Base-by-base conservation (phyloP, 1,140 invertebrate species). In the Amyelois transitella region DNA sequence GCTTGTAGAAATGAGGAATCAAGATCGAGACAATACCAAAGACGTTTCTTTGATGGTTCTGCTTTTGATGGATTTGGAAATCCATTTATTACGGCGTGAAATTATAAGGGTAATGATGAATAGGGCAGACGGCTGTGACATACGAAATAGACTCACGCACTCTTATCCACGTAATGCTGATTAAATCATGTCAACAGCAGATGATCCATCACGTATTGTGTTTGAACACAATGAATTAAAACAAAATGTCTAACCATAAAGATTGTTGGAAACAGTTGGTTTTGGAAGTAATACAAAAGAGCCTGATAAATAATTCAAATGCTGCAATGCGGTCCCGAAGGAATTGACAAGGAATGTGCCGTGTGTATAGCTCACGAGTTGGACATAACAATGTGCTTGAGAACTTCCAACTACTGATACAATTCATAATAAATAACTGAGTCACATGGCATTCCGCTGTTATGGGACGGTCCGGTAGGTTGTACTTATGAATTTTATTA, bases 251-350 rank as follows among this genome's bases (percentile, higher is more conserved):
- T 24, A 38, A 58, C 60, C 21, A 69, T 48, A 68, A 73, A 55
- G 59, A 62, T 64, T 66, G 66, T 72, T 63, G 57, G 57, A 69
- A 74, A 74, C 75, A 65, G 71, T 72, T 77, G 65, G 71, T 76
- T 81, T 81, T 69, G 72, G 69, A 73, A 69, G 73, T 74, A 76
- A 63, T 71, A 78, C 77, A 82, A 80, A 82, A 76, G 74, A 69
- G 62, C 70, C 75, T 81, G 63, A 85, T 85, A 85, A 82, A 82
- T 85, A 81, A 85, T 85, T 82, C 77, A 85, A 77, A 78, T 61
- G 68, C 77, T 81, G 78, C 79, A 82, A 67, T 82, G 77, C 78
- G 79, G 74, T 75, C 77, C 63, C 72, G 60, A 59, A 69, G 77
- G 72, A 66, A 79, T 73, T 69, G 68, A 74, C 77, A 69, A 64